These are phyloP conservation scores for Trididemnum clinides DNA, from an alignment of 23 tunicate genomes.

Conservation along the genomic window DNA sequence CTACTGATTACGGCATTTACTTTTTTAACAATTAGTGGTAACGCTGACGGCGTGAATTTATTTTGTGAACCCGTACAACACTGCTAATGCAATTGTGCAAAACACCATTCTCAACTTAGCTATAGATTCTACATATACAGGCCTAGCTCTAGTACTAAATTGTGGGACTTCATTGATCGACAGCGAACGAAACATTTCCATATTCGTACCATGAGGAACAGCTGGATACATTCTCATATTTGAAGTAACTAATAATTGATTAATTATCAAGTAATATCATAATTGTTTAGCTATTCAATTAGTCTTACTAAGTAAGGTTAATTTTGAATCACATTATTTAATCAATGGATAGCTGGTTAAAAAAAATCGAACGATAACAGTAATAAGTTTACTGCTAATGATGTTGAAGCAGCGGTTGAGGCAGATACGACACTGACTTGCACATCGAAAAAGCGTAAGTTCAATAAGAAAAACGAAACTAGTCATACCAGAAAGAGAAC, in stretches of 20 bases:
- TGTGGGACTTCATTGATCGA: background rate
- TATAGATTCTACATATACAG: background rate
- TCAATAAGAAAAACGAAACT: background rate
- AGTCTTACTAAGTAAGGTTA: background rate
- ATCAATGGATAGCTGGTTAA: no score
- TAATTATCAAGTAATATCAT: background rate
- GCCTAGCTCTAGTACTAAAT: background rate
- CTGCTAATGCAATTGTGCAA: background rate
- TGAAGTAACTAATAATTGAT: background rate
- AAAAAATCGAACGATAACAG: no score
- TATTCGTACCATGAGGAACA: background rate
- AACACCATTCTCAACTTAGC: background rate
- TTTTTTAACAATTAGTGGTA: no score
- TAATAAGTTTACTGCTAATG: background rate
- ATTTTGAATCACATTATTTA: background rate
- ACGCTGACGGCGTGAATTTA: no score
- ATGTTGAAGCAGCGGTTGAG: background rate
- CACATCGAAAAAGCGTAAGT: no score
- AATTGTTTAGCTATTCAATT: background rate
- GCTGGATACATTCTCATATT: background rate
- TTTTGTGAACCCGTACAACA: no score
- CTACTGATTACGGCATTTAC: no score
- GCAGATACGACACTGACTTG: background rate
- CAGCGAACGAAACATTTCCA: background rate
- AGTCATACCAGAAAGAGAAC: no score